Evolutionary conservation across 2,888 invertebrate genomes (phyloP).

Genomic region (Nomada hirtipes): DNA sequence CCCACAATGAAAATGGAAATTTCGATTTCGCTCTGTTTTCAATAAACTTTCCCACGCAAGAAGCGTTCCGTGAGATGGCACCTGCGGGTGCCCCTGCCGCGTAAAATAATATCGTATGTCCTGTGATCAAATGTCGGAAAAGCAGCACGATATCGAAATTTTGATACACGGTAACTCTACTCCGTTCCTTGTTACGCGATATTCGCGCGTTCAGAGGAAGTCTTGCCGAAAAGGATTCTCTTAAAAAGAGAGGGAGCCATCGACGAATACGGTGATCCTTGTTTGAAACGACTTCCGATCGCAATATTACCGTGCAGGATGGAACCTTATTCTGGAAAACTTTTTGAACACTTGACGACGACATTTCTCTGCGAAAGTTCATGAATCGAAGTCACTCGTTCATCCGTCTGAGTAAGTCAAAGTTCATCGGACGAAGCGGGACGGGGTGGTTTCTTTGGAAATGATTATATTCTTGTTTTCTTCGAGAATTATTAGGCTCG

Average conservation of each 20-base stretch:
- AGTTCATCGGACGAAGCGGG: too few species aligned
- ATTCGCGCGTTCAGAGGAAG: constrained; percentile 1
- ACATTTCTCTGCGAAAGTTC: too few species aligned
- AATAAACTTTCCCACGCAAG: not conserved
- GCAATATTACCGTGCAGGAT: constrained; percentile 8
- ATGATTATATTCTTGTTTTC: too few species aligned
- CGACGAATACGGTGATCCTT: constrained; percentile 1
- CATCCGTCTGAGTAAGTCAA: too few species aligned
- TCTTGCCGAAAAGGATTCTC: not conserved
- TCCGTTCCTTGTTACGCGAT: constrained; percentile 2
- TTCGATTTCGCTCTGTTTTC: constrained; percentile 12
- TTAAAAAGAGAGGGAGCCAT: not conserved
- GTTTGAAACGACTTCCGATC: not conserved
- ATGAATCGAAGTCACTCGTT: too few species aligned
- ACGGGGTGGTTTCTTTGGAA: too few species aligned
- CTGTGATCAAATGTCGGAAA: constrained; percentile 41
- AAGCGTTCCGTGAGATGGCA: not conserved
- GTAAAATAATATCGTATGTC: constrained; percentile 35
- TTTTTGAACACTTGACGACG: not conserved
- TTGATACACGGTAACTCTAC: constrained; percentile 35
- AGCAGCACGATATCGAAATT: constrained; percentile 43
- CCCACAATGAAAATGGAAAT: constrained; percentile 21
- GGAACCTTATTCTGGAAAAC: not conserved
- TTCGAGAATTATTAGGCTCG: too few species aligned
- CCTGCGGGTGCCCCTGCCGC: not conserved